Evolutionary conservation across 1,140 invertebrate genomes (phyloP).

Genomic region (Lutraria rhynchaena): DNA sequence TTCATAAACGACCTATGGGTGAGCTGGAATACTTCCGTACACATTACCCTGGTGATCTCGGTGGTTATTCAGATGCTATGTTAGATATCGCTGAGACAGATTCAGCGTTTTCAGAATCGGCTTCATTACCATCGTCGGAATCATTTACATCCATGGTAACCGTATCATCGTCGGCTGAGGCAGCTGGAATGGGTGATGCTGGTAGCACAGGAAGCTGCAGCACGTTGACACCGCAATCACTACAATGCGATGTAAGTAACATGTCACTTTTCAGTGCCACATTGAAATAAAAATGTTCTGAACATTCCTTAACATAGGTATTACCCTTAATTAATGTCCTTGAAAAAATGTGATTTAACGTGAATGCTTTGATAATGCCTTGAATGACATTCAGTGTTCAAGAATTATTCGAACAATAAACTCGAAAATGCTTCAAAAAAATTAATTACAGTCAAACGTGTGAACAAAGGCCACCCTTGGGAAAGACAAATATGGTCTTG

Average conservation of each 20-base stretch:
- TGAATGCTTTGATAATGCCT: no score
- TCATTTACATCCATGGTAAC: conserved; percentile 89
- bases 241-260: conserved; percentile 72
- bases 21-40: conserved; percentile 56
- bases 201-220: conserved; percentile 70
- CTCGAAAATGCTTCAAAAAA: no score
- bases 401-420: no score
- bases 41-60: conserved; percentile 61
- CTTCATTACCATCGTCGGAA: conserved; percentile 94
- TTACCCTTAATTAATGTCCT: no score
- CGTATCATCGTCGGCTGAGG: conserved; percentile 77
- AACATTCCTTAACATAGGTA: no score
- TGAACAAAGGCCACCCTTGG: no score
- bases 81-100: conserved; percentile 92
- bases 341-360: no score
- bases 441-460: no score
- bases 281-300: no score
- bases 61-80: conserved; percentile 77
- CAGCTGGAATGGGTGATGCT: conserved; percentile 71
- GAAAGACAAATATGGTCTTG: no score
- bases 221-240: conserved; percentile 67
- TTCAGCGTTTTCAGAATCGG: conserved; percentile 98
- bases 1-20: conserved; percentile 45
- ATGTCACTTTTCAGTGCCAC: no score
- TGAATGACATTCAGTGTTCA: no score